Conservation (phyloP, 64 coral and sea anemone species). For the Montipora sp. region DNA sequence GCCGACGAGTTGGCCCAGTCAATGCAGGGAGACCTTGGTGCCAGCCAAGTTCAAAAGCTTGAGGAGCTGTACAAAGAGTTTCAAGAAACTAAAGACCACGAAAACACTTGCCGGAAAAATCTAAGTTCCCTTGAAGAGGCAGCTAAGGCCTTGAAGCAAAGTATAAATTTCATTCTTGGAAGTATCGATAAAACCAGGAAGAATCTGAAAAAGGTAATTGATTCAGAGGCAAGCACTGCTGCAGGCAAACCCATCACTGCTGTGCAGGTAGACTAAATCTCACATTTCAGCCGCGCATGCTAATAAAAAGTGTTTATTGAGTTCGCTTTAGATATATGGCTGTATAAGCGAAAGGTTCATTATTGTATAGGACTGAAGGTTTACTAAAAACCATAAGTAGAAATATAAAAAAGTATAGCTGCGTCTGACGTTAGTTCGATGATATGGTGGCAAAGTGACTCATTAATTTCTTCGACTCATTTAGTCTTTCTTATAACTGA, state of each 20-base stretch:
- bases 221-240: not conserved
- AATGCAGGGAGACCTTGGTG: conserved; percentile 13
- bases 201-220: conserved; percentile 24
- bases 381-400: too few species aligned
- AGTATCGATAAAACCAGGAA: conserved; percentile 38
- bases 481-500: too few species aligned
- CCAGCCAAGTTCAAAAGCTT: conserved; percentile 21
- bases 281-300: too few species aligned
- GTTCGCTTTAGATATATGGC: too few species aligned
- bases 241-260: not conserved
- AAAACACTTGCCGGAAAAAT: conserved; percentile 12
- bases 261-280: not conserved
- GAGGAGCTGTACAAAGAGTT: conserved; percentile 21
- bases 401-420: too few species aligned
- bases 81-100: conserved; percentile 29
- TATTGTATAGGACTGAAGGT: too few species aligned
- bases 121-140: conserved; percentile 21
- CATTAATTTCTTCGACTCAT: too few species aligned
- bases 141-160: conserved; percentile 3
- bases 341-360: too few species aligned
- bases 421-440: too few species aligned
- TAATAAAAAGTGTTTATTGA: too few species aligned
- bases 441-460: too few species aligned
- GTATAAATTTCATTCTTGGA: conserved; percentile 46
- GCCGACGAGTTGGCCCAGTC: conserved; percentile 58